A percentile compares a stretch with the other conserved stretches of the same genome.
These are phyloP conservation scores for Folsomia candida DNA, from an alignment of 2,888 invertebrate genomes.

Conservation along the genomic window DNA sequence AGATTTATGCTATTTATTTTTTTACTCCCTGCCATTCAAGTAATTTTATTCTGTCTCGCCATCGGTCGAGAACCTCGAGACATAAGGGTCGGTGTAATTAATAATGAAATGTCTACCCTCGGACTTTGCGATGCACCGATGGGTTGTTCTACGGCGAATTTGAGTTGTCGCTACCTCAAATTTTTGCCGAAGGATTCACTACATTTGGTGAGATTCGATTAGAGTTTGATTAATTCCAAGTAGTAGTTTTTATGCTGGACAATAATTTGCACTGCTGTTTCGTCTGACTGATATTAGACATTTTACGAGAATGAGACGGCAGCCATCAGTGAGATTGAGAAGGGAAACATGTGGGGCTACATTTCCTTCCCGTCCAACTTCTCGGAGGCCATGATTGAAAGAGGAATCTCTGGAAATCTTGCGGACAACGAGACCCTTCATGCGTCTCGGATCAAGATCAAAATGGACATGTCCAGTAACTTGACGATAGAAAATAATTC, in stretches of 20 bases:
- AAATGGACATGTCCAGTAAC: constrained; percentile 90
- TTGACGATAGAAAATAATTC: constrained; percentile 25
- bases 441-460: constrained; percentile 81
- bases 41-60: constrained; percentile 87
- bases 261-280: neutral
- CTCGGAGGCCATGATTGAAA: constrained; percentile 77
- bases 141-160: constrained; percentile 68
- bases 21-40: constrained; percentile 89
- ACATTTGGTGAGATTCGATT: constrained; percentile 61
- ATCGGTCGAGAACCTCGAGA: constrained; percentile 84
- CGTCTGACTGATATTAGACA: constrained; percentile 2
- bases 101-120: constrained; percentile 64
- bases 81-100: constrained; percentile 76
- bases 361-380: constrained; percentile 86
- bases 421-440: constrained; percentile 82
- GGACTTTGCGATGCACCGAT: constrained; percentile 57
- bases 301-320: constrained; percentile 53
- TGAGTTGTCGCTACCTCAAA: constrained; percentile 77
- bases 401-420: constrained; percentile 75
- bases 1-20: constrained; percentile 92
- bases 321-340: constrained; percentile 70
- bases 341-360: constrained; percentile 83
- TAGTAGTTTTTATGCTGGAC: neutral
- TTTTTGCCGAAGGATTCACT: constrained; percentile 70
- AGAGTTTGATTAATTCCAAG: neutral